Base-by-base conservation (phyloP, 2,797 vertebrate species). In the Sandelia bainsii region DNA sequence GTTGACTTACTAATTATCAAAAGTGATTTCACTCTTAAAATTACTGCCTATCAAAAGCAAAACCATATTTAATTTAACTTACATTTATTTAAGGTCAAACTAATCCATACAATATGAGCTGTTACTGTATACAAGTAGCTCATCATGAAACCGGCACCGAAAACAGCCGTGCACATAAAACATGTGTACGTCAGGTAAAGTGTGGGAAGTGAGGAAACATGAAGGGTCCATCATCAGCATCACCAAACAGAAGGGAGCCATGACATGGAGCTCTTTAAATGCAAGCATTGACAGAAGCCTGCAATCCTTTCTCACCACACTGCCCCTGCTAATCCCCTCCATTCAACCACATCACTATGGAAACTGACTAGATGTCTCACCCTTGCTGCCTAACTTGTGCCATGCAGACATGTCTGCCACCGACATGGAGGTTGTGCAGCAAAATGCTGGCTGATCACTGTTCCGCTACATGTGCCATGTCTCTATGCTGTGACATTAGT, bases 291-390 rank as follows among this genome's bases (percentile, higher is more conserved):
- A 87, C 89, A 73, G 82, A 79, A 85, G 85, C 81, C 85, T 89
- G 79, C 90, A 87, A 85, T 91, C 89, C 92, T 89, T 90, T 79
- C 87, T 86, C 86, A 69, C 84, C 85, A 82, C 87, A 69, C 88
- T 87, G 89, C 84, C 91, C 90, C 91, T 83, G 77, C 90, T 93
- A 93, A 94, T 94, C 93, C 89, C 83, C 84, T 90, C 87, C 86
- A 91, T 93, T 94, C 92, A 89, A 84, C 87, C 86, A 63, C 86
- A 91, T 95, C 93, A 91, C 94, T 95, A 94, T 95, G 94, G 94
- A 94, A 95, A 95, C 94, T 89, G 92, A 92, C 85, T 91, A 80
- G 79, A 87, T 87, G 85, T 89, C 82, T 93, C 86, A 87, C 89
- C 91, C 90, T 82, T 76, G 77, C 87, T 64, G 82, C 77, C 86